Evolutionary conservation across 1,140 invertebrate genomes (phyloP).

Genomic region (Amyelois transitella): DNA sequence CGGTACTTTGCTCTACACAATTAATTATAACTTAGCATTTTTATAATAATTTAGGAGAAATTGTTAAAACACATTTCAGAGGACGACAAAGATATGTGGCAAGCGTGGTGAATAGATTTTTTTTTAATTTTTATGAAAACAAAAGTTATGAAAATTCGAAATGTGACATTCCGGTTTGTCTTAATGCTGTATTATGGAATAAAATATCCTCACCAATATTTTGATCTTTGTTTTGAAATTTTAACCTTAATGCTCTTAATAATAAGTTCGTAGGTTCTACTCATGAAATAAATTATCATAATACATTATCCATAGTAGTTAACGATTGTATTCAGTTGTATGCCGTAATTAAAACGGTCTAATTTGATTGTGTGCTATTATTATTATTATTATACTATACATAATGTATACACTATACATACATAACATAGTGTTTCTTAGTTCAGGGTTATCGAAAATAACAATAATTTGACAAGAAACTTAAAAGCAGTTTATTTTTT

Average conservation of each 20-base stretch:
- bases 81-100: slow-evolving; percentile 51
- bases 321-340: no score
- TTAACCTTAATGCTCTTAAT: slow-evolving; percentile 4
- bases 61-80: slow-evolving; percentile 65
- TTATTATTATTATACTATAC: no score
- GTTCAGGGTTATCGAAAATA: no score
- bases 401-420: no score
- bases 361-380: no score
- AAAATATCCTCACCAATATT: slow-evolving; percentile 75
- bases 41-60: slow-evolving; percentile 72
- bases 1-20: slow-evolving; percentile 69
- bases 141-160: slow-evolving; percentile 58
- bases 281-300: no score
- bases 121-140: slow-evolving; percentile 65
- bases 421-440: no score
- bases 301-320: no score
- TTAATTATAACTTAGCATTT: slow-evolving; percentile 73
- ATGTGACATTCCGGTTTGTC: slow-evolving; percentile 77
- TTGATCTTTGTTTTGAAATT: slow-evolving; percentile 47
- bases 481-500: no score
- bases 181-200: slow-evolving; percentile 76
- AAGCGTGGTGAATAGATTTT: slow-evolving; percentile 57
- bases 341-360: no score
- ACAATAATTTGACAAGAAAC: no score
- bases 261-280: background rate